Evolutionary conservation across 2,113 vertebrate species (phyloP), one percentile per base, ranked within the genome.

Genomic region (Tupaia chinensis): DNA sequence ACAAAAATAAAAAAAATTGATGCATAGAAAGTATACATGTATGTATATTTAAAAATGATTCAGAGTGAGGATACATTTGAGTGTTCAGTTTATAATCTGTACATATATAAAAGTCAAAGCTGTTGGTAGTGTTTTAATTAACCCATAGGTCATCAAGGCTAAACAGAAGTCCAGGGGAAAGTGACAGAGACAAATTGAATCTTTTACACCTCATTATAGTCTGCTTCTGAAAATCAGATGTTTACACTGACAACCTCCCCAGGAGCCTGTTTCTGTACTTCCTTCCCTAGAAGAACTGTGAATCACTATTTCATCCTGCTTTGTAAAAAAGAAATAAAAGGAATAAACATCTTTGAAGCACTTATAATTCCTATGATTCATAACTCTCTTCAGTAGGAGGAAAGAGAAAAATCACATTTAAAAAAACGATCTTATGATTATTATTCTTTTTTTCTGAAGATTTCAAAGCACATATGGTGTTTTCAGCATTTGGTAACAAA

Each of bases 171-270:
- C 81, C 25, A 58, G 66, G 16, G 23, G 22, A 79, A 85, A 82
- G 82, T 83, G 95, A 95, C 91, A 96, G 44, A 91, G 93, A 96
- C 29, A 81, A 89, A 97, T 72, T 1, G 56, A 53, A 74, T 69
- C 44, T n/a, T 73, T 84, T 23, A 44, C 61, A 81, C 27, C 9
- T 15, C 12, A 34, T 60, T 53, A 32, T 92, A 56, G 16, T 78
- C 58, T 27, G 25, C 60, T 66, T 29, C 22, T 66, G 56, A 87
- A 61, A 86, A 79, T 22, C 54, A 53, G 65, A 68, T 60, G 58
- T 14, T 83, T 9, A 13, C 9, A 70, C 80, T 96, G 84, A 32
- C 34, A 7, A 9, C 32, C 1, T 73, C 20, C 65, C 65, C 14
- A 32, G 9, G 63, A 92, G 61, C 22, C 32, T 13, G 15, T 25